A percentile compares a stretch with the other conserved stretches of the same genome.
Conservation (phyloP, 2,113 vertebrate species). For the Pteruthius melanotis region DNA sequence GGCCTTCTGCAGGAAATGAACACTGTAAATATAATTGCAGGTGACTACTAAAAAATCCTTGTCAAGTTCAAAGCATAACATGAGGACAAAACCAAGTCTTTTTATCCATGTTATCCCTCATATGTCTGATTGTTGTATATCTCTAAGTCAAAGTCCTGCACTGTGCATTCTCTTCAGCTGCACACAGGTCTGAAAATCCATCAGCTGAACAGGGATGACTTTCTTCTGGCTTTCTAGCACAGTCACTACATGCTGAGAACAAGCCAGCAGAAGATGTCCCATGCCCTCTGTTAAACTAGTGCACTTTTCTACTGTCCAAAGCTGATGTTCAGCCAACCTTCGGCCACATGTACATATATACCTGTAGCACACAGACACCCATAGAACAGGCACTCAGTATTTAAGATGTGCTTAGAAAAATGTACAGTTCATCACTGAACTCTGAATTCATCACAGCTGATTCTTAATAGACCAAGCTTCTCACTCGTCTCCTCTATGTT, state of each 20-base stretch:
- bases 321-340: neutral
- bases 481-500: neutral
- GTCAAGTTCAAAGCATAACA: neutral
- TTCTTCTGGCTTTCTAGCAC: neutral
- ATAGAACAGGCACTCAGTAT: neutral
- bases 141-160: neutral
- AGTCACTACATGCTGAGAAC: neutral
- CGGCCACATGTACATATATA: neutral
- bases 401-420: neutral
- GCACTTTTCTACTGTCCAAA: neutral
- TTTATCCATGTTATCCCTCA: rapidly evolving
- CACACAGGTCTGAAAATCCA: neutral
- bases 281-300: neutral
- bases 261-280: neutral
- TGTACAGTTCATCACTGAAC: neutral
- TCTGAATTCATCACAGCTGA: neutral
- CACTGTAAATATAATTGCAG: neutral
- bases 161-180: rapidly evolving
- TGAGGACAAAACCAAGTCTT: rapidly evolving
- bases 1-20: neutral
- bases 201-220: neutral
- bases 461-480: neutral
- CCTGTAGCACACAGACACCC: neutral
- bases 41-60: neutral
- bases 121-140: neutral